Conservation (phyloP, 2,888 invertebrate species). For the Drosophila prostipennis region DNA sequence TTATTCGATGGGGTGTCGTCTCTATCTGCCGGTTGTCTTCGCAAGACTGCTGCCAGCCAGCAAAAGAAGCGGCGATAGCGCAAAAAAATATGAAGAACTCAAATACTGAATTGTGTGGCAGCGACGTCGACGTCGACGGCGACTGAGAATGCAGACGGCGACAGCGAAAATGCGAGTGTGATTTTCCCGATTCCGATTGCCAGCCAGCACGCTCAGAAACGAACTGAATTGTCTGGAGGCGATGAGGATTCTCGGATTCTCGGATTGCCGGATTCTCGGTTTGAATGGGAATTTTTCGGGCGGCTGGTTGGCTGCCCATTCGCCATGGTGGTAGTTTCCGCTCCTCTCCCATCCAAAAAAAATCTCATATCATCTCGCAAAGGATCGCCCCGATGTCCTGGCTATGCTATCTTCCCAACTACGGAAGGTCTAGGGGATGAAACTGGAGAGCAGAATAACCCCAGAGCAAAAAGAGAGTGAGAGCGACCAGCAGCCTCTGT, state of each 20-base stretch:
- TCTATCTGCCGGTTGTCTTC: constrained; percentile 84
- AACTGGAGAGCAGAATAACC: constrained; percentile 39
- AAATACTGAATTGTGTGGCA: constrained; percentile 7
- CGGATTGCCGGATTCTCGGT: constrained; percentile 14
- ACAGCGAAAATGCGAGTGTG: constrained; percentile 13
- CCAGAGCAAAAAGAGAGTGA: constrained; percentile 1
- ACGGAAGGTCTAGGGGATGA: constrained; percentile 81
- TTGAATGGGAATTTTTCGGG: constrained; percentile 42
- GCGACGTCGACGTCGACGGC: constrained; percentile 17
- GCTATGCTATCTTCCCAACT: constrained; percentile 65
- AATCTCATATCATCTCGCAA: constrained; percentile 16
- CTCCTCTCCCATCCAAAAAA: constrained; percentile 1
- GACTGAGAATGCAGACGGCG: constrained; percentile 18
- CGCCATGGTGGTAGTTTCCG: constrained; percentile 30
- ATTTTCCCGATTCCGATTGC: constrained; percentile 58
- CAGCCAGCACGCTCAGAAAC: constrained; percentile 64
- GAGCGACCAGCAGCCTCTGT: constrained; percentile 7
- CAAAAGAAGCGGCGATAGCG: constrained; percentile 66
- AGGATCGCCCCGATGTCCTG: constrained; percentile 54
- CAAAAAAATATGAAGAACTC: constrained; percentile 39
- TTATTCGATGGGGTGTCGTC: constrained; percentile 66
- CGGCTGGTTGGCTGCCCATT: constrained; percentile 48
- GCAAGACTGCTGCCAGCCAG: constrained; percentile 77
- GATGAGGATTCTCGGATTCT: constrained; percentile 43
- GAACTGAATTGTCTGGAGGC: constrained; percentile 67